Percentiles rank a stretch among this genome's conserved stretches.
These are phyloP conservation scores for Sycobia sp. DNA, from an alignment of 1,140 invertebrate genomes.

Conservation along the genomic window DNA sequence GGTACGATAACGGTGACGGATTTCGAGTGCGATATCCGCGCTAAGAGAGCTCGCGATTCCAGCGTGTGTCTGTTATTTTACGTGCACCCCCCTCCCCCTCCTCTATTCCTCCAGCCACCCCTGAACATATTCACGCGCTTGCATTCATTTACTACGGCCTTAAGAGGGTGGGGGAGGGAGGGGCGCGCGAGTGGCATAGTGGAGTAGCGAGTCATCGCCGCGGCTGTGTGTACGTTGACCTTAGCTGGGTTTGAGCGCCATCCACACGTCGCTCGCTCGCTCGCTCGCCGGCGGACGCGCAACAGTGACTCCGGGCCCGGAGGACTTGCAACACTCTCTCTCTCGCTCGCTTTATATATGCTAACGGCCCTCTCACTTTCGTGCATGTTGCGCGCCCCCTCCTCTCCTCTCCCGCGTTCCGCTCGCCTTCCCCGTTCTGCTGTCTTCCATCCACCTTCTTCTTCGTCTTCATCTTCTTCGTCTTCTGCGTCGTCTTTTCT, in stretches of 20 bases:
- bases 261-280: neutral
- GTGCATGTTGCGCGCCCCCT: conserved; percentile 1
- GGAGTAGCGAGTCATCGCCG: conserved; percentile 8
- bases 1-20: too few relatives aligned
- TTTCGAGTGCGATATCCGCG: too few relatives aligned
- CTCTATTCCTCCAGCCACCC: too few relatives aligned
- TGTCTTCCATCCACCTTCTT: neutral
- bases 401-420: neutral
- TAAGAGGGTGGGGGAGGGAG: too few relatives aligned
- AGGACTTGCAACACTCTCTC: conserved; percentile 2
- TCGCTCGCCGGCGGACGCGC: neutral
- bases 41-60: too few relatives aligned
- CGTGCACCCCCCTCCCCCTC: too few relatives aligned
- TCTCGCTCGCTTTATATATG: conserved; percentile 14
- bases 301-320: too few relatives aligned
- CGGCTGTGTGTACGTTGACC: conserved; percentile 20
- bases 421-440: neutral
- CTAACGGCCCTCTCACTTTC: conserved; percentile 31
- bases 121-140: too few relatives aligned
- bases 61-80: too few relatives aligned
- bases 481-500: neutral
- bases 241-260: neutral
- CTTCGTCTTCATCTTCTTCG: neutral
- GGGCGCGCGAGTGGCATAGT: neutral
- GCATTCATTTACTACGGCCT: too few relatives aligned